Conservation (phyloP, 2,113 vertebrate species). For the Meriones unguiculatus region DNA sequence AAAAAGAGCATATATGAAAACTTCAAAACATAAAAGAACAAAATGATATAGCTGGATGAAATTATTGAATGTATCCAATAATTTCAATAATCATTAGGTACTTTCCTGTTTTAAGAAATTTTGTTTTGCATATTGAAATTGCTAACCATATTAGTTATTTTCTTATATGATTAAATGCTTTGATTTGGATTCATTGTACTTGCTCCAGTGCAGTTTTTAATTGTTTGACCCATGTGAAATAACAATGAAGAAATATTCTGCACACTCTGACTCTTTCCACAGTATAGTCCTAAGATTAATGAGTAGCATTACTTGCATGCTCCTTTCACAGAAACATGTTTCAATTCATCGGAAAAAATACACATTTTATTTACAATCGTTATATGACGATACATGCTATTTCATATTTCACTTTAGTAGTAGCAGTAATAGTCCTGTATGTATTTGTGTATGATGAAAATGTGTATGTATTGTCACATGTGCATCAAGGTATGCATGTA, state of each 20-base stretch:
- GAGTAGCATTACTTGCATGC: background rate
- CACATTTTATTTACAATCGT: background rate
- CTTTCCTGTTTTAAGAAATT: background rate
- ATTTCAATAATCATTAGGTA: background rate
- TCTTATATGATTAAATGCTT: background rate
- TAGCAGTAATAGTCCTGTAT: background rate
- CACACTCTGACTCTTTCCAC: background rate
- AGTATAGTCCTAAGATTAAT: background rate
- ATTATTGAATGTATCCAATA: background rate
- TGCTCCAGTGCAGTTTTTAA: background rate
- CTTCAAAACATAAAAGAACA: background rate
- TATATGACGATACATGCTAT: background rate
- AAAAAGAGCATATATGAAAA: background rate
- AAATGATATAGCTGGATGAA: background rate
- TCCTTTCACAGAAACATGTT: background rate
- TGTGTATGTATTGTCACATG: background rate
- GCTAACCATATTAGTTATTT: background rate
- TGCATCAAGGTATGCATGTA: too few relatives aligned
- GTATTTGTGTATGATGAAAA: background rate
- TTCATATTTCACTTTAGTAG: background rate
- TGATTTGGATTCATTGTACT: background rate
- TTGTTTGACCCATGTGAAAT: background rate
- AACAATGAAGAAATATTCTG: background rate
- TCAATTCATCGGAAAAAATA: background rate
- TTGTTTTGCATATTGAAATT: background rate